Percentiles rank a stretch among this genome's conserved stretches.
phyloP scores from a whole-genome alignment of 2,888 invertebrate species.

The Eupelmus urozonus region DNA sequence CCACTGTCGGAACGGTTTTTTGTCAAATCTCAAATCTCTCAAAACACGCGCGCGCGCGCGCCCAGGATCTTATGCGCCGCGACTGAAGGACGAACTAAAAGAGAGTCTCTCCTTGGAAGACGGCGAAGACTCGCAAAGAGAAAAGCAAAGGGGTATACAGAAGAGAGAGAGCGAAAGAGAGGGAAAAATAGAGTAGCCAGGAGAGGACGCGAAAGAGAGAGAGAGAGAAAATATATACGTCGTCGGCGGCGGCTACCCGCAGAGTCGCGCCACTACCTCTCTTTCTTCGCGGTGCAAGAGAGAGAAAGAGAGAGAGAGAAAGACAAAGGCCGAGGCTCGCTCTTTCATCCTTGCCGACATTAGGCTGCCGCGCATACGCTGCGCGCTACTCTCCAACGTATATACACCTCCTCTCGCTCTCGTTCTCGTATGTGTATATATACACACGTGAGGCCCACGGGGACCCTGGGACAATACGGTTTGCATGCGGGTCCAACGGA shows the following conservation, averaged over 20 bases:
- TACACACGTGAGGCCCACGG: neutral
- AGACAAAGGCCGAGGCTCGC: constrained; percentile 68
- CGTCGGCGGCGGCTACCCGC: constrained; percentile 71
- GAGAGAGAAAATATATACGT: constrained; percentile 34
- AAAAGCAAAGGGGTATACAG: neutral
- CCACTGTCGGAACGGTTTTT: constrained; percentile 48
- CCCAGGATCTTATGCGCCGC: constrained; percentile 47
- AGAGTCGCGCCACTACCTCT: constrained; percentile 65
- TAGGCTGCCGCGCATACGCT: constrained; percentile 67
- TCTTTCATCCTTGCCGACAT: constrained; percentile 77
- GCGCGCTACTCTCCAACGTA: neutral
- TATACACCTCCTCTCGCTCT: constrained; percentile 21
- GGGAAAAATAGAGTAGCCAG: constrained; percentile 58
- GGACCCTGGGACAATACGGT: constrained; percentile 73
- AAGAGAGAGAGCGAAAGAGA: constrained; percentile 51
- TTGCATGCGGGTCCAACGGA: constrained; percentile 77
- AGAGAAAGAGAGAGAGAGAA: constrained; percentile 59
- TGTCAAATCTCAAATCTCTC: constrained; percentile 54
- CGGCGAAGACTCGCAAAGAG: neutral
- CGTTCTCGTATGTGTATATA: constrained; percentile 11
- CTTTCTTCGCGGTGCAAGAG: constrained; percentile 63
- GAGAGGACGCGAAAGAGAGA: constrained; percentile 16
- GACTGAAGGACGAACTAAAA: constrained; percentile 18
- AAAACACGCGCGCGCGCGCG: constrained; percentile 39
- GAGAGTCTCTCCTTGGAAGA: too few relatives aligned